Percentiles rank a stretch among this genome's conserved stretches.
These are phyloP conservation scores for Graphium colonna DNA, from an alignment of 2,888 invertebrate genomes.

Conservation along the genomic window DNA sequence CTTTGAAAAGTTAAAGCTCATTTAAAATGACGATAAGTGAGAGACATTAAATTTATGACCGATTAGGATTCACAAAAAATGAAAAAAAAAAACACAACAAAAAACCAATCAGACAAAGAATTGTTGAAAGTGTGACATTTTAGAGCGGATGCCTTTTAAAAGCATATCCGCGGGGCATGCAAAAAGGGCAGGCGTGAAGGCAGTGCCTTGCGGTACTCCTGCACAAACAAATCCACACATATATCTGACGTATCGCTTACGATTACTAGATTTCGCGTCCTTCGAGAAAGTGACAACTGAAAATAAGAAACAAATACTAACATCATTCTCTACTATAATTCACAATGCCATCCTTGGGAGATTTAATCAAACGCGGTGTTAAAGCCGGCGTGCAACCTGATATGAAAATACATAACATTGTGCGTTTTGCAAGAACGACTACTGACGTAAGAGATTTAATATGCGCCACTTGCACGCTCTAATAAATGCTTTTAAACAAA, in stretches of 20 bases:
- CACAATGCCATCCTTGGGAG: too few relatives aligned
- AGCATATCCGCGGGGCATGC: slow-evolving; percentile 35
- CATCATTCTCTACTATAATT: background rate
- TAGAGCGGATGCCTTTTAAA: slow-evolving; percentile 5
- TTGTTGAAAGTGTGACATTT: background rate
- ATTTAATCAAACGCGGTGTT: background rate
- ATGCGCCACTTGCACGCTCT: background rate
- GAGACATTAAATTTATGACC: background rate
- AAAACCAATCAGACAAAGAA: background rate
- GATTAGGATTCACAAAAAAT: background rate
- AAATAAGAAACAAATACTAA: slow-evolving; percentile 47
- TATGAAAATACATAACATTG: background rate
- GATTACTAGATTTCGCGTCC: slow-evolving; percentile 59
- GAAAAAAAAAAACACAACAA: background rate
- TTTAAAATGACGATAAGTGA: background rate
- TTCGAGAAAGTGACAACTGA: slow-evolving; percentile 72
- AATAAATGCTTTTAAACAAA: background rate
- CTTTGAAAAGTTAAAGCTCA: background rate
- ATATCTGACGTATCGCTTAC: slow-evolving; percentile 56
- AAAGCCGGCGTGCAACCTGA: background rate
- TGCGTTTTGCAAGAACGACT: background rate
- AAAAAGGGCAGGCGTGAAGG: slow-evolving; percentile 17
- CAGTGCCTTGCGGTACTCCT: slow-evolving; percentile 5
- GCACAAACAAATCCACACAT: slow-evolving; percentile 36
- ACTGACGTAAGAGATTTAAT: background rate